A percentile compares a stretch with the other conserved stretches of the same genome.
These are phyloP conservation scores for Takifugu rubripes DNA, from an alignment of 2,797 vertebrate species.

Conservation along the genomic window DNA sequence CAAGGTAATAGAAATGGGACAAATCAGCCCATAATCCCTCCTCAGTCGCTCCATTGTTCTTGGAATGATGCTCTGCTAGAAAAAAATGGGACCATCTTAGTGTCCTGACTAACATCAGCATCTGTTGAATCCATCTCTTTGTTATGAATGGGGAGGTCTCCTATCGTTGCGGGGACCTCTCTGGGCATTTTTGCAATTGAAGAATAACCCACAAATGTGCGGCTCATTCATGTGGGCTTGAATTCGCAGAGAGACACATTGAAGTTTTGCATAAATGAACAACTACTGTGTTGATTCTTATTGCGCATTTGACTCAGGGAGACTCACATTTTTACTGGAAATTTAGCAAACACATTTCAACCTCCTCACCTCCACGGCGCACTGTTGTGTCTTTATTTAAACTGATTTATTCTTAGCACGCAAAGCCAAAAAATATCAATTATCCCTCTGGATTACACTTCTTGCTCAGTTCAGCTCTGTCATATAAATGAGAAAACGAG, in stretches of 20 bases:
- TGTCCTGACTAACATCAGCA: conserved; percentile 48
- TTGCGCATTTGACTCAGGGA: not conserved
- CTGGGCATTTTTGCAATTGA: conserved; percentile 6
- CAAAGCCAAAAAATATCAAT: not conserved
- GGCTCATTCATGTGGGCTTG: not conserved
- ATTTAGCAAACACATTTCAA: not conserved
- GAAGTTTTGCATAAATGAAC: not conserved
- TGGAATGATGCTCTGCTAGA: conserved; percentile 56
- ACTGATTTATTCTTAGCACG: not conserved
- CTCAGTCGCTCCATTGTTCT: conserved; percentile 71
- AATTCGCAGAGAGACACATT: conserved; percentile 3
- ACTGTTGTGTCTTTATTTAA: not conserved
- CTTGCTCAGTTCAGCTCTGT: not conserved
- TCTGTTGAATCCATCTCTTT: conserved; percentile 45
- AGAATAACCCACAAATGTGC: conserved; percentile 14
- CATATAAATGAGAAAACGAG: not conserved
- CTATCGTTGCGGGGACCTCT: conserved; percentile 14
- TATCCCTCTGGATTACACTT: not conserved
- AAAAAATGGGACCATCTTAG: conserved; percentile 54
- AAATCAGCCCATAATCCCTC: conserved; percentile 77
- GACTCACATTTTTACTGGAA: not conserved
- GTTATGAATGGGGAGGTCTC: conserved; percentile 22
- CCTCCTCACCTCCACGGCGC: not conserved
- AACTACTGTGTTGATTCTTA: conserved; percentile 1
- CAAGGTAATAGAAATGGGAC: conserved; percentile 79